Evolutionary conservation across 2,888 invertebrate genomes (phyloP), one percentile per base, ranked within the genome.

Genomic region (Cetonia aurata): DNA sequence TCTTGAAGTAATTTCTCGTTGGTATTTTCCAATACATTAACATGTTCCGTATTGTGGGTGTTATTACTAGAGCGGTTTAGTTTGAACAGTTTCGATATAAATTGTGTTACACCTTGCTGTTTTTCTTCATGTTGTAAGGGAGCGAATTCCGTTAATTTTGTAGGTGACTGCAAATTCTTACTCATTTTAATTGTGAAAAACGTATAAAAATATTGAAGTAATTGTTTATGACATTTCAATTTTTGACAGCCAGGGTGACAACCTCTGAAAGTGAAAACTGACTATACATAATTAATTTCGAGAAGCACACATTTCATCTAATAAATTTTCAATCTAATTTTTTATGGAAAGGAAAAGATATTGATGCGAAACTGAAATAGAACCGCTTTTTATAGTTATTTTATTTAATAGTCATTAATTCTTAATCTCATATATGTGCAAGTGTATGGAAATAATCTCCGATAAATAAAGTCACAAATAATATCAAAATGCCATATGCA

Each of bases 121-220:
- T 89, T 90, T 31, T 92, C 89, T 79, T 94, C 94, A 0, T 92
- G 88, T 82, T 92, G 93, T 71, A 93, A 87, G 25, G 94, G 92
- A 65, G 92, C 92, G 80, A 94, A 94, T 83, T 93, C 92, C 9
- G 94, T 94, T 72, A 94, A 84, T 81, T 91, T 90, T 12, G 89
- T 88, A 56, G 89, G 88, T 1, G 90, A 89, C 77, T 90, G 88
- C 76, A 90, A 83, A 78, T 90, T 89, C 77, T 87, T 88, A 80
- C 87, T 87, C 87, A 88, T 87, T 67, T 74, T 79, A 13, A 46
- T 25, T 13, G 13, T 13, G 15, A 52, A 37, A 33, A 57, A 59
- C 17, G 19, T 41, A 31, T n/a, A 3, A 50, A 50, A 67, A 53
- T 37, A 67, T 13, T 25, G 13, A n/a, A 70, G 55, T 62, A 70